Base-by-base conservation (phyloP, 2,797 vertebrate species). In the Buphagus erythrorhynchus region DNA sequence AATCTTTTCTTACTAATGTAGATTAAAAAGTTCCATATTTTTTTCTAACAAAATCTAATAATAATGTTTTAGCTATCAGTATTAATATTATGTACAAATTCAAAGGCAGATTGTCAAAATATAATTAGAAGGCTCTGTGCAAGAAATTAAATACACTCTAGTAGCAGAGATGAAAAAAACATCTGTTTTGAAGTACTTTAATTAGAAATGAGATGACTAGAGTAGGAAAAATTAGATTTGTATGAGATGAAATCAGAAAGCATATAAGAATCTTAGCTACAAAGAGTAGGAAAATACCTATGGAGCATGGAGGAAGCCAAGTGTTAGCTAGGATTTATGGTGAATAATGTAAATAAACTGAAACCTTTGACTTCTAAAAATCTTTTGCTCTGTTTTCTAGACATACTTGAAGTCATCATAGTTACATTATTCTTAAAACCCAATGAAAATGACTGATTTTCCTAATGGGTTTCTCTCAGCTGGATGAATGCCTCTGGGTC, bases 81-180 rank as follows among this genome's bases (percentile, higher is more conserved):
- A 52, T 72, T 95, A 81, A 90, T 89, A 85, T 80, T 86, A 79
- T 83, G 71, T 85, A 93, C 40, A 49, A 92, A 91, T 92, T 85
- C 1, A 1, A 93, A 95, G 55, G 61, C 84, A 79, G 78, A 85
- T 90, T 95, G 84, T 89, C 67, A 90, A 94, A 95, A 94, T 89
- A 85, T 67, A 90, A 88, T 96, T 94, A 91, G 82, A 88, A 91
- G 69, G 29, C 76, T 93, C 61, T 42, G 6, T 88, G 79, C 62
- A 80, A 84, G 71, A 69, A 81, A 93, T 93, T 90, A 84, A 93
- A 82, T 82, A 55, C 58, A 75, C 13, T 76, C 18, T 85, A 66
- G 43, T 55, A 82, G 31, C n/a, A 42, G 48, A 57, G 48, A 52
- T 92, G 25, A 72, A 88, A 86, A 95, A 91, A 61, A 4, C 63